Conservation (phyloP, 2,888 invertebrate genomes). For the Luperina testacea region DNA sequence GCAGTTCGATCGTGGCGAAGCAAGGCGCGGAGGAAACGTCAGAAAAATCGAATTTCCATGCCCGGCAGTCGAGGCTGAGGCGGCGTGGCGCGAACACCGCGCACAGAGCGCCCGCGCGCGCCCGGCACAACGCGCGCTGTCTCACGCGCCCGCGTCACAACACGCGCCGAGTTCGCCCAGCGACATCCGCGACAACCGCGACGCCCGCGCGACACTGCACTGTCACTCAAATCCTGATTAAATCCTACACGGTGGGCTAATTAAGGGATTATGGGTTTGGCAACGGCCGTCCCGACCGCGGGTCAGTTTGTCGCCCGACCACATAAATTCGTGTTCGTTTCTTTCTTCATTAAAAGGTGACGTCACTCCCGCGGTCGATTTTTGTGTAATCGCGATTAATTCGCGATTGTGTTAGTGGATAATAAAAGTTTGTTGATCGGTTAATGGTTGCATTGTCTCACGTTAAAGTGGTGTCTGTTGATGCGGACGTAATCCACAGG, state of each 20-base stretch:
- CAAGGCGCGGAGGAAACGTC: conserved; percentile 90
- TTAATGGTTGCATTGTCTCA: conserved; percentile 84
- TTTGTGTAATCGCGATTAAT: conserved; percentile 70
- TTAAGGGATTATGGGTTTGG: conserved; percentile 85
- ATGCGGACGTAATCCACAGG: conserved; percentile 66
- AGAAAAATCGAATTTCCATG: conserved; percentile 90
- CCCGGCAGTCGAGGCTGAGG: conserved; percentile 88
- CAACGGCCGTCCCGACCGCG: conserved; percentile 75
- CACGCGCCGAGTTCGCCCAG: conserved; percentile 64
- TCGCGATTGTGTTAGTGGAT: conserved; percentile 63
- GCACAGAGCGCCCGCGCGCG: conserved; percentile 86
- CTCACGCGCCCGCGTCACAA: conserved; percentile 66
- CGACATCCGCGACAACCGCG: conserved; percentile 15
- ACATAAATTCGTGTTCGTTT: conserved; percentile 82
- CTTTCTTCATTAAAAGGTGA: conserved; percentile 87
- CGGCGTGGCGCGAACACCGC: conserved; percentile 88
- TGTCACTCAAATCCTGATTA: conserved; percentile 64
- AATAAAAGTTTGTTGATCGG: conserved; percentile 60
- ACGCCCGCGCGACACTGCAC: conserved; percentile 72
- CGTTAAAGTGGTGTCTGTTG: conserved; percentile 65
- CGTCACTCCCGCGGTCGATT: conserved; percentile 85
- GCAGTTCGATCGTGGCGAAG: conserved; percentile 88
- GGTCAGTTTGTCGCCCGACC: conserved; percentile 81
- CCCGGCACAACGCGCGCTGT: conserved; percentile 69
- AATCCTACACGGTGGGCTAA: conserved; percentile 79